Base-by-base conservation (phyloP, 2,888 invertebrate genomes). In the Criorhina ranunculi region DNA sequence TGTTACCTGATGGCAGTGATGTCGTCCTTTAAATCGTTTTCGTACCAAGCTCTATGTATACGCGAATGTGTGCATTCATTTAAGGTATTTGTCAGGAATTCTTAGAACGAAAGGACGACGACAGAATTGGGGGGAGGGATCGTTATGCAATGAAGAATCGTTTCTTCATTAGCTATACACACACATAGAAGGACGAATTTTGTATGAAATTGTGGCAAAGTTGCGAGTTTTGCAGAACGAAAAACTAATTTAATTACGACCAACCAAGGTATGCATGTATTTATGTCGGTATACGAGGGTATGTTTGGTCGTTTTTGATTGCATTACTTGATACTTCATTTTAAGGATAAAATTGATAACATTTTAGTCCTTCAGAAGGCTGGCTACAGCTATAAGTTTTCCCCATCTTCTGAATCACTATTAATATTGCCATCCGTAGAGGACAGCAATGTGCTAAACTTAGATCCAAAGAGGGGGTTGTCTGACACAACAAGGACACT, bases 191-290 rank as follows among this genome's bases (percentile, higher is more conserved):
- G 33, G 17, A 72, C 57, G 33, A 64, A 55, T 33, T 72, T 46
- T 37, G 35, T 42, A n/a, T n/a, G 11, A 46, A 60, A 42, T 29
- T 64, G 24, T 64, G 64, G 6, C 46, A 72, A 49, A 72, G 44
- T 79, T 66, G 73, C 57, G 72, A 64, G 49, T 57, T 73, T 29
- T n/a, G 4, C 31, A 57, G 70, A 46, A 78, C 33, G 11, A 46
- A 62, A 11, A 53, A 53, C 78, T 70, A 78, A 78, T 78, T 78
- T 53, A 78, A 70, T 78, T 78, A 78, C 62, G 55, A 55, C 70
- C 70, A 19, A 31, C 24, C 60, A 24, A 11, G 15, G 70, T 66
- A 19, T 29, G 8, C 9, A 17, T 5, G 37, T 37, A 33, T 15
- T 29, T 64, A 8, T 35, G 66, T 24, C 24, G 1, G 24, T 24